Conservation (phyloP, 37 sponge, comb jelly and placozoan species). For the Petrosia ficiformis region DNA sequence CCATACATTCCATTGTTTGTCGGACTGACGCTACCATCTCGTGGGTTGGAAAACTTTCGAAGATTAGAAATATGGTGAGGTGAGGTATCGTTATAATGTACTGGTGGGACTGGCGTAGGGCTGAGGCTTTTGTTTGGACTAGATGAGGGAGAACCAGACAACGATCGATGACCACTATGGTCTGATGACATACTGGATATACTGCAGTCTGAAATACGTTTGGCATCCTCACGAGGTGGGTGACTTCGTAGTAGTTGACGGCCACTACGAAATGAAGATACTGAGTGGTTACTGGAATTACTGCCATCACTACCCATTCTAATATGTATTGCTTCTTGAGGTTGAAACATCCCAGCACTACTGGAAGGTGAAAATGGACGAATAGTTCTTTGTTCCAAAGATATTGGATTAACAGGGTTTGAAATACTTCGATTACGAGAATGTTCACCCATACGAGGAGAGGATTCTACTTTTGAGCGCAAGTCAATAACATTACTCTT, state of each 20-base stretch:
- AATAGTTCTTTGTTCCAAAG: neutral
- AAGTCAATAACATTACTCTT: slow-evolving; percentile 57
- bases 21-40: neutral
- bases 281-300: neutral
- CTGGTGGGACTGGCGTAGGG: neutral
- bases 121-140: neutral
- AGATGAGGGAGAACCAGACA: neutral
- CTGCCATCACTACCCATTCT: slow-evolving; percentile 10
- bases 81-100: too few relatives aligned
- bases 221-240: neutral
- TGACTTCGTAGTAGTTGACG: neutral
- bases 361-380: neutral
- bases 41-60: neutral
- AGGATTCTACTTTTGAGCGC: slow-evolving; percentile 8
- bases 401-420: neutral
- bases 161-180: neutral
- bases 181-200: slow-evolving; percentile 4
- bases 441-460: neutral
- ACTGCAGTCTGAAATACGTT: slow-evolving; percentile 2
- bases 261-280: neutral
- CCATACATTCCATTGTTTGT: neutral
- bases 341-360: neutral
- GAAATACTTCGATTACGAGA: neutral
- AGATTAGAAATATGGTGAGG: neutral
- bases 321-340: neutral